Conservation (phyloP, 2,113 vertebrate genomes). For the Cisticola juncidis region DNA sequence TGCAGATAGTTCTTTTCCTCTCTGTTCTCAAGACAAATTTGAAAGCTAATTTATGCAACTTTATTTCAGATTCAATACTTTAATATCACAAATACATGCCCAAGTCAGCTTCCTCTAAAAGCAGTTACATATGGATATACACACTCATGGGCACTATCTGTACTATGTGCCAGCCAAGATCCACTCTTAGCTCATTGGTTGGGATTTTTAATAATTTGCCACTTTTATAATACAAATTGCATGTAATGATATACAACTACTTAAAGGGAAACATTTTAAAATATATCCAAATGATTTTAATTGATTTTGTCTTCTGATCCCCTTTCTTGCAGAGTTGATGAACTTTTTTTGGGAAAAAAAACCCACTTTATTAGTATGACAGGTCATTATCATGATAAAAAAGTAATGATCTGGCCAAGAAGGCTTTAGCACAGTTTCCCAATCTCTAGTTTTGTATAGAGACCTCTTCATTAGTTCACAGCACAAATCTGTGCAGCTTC, state of each 20-base stretch:
- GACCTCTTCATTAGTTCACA: not conserved
- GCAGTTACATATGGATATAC: not conserved
- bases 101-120: not conserved
- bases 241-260: constrained; percentile 9
- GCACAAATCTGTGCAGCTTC: not conserved
- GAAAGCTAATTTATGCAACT: not conserved
- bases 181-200: not conserved
- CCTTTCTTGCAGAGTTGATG: not conserved
- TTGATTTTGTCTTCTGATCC: constrained; percentile 18
- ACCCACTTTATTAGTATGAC: not conserved
- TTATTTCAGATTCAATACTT: not conserved
- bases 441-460: constrained; percentile 20
- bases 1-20: not conserved
- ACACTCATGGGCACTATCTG: not conserved
- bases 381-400: constrained; percentile 47
- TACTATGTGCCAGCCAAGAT: not conserved
- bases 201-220: constrained; percentile 9
- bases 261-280: constrained; percentile 18
- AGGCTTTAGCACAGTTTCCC: not conserved
- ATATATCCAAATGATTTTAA: not conserved
- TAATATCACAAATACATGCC: not conserved
- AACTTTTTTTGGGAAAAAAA: not conserved
- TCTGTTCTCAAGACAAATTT: not conserved
- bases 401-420: constrained; percentile 16
- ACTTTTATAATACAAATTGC: not conserved